Evolutionary conservation across 2,113 vertebrate species (phyloP).

Genomic region (Atlantisia rogersi): DNA sequence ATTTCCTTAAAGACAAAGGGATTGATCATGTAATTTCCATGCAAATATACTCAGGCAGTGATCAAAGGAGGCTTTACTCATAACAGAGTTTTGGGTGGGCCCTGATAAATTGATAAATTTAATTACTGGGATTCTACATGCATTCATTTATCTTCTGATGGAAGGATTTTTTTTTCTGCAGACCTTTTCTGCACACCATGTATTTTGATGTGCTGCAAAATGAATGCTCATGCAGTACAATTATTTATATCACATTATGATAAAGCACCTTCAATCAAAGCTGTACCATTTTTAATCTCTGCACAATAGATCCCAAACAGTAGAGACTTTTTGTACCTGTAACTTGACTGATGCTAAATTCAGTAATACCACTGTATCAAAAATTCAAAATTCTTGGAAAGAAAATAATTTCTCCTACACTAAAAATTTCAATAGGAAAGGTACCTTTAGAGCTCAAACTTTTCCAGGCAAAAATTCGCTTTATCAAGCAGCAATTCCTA

Average conservation of each 20-base stretch:
- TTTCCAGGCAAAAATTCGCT: slow-evolving; percentile 82
- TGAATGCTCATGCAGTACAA: slow-evolving; percentile 6
- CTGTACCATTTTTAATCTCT: slow-evolving; percentile 33
- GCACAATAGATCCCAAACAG: slow-evolving; percentile 30
- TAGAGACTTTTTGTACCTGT: slow-evolving; percentile 5
- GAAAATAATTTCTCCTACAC: slow-evolving; percentile 20
- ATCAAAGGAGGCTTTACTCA: slow-evolving; percentile 15
- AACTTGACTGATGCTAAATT: slow-evolving; percentile 34
- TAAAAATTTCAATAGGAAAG: slow-evolving; percentile 30
- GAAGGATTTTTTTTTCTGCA: neutral
- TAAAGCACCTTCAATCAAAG: slow-evolving; percentile 35
- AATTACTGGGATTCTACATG: neutral
- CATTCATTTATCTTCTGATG: slow-evolving; percentile 1
- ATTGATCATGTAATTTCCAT: slow-evolving; percentile 22
- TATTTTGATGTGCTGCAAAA: slow-evolving; percentile 45
- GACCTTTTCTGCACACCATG: neutral
- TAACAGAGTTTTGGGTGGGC: slow-evolving; percentile 3
- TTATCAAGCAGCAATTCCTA: slow-evolving; percentile 84
- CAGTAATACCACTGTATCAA: neutral
- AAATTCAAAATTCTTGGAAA: slow-evolving; percentile 22
- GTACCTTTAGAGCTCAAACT: slow-evolving; percentile 81
- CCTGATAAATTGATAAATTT: neutral
- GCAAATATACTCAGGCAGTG: neutral
- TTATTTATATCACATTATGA: slow-evolving; percentile 44
- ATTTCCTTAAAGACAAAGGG: slow-evolving; percentile 32